Base-by-base conservation (phyloP, 2,113 vertebrate species). In the Elephas maximus region DNA sequence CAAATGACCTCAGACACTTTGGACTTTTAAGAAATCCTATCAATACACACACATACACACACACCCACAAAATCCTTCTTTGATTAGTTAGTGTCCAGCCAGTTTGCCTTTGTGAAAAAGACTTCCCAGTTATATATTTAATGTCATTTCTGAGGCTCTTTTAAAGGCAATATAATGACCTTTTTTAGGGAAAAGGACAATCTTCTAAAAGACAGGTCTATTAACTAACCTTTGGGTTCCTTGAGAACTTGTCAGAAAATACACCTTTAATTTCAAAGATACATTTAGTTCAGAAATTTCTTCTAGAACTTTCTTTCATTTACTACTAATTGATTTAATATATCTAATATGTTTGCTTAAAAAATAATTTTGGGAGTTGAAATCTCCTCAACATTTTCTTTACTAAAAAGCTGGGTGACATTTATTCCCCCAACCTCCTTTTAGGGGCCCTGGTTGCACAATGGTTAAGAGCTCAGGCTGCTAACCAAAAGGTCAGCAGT, bases 251-350 rank as follows among this genome's bases (percentile, higher is more conserved):
- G 28, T 71, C 48, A 11, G 10, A 71, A 45, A 81, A 73, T 33
- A 83, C 17, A 74, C 26, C 8, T 89, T 88, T 89, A 57, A 57
- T 94, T 92, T 69, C 21, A 89, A 92, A 48, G 45, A 88, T 45
- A 92, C 21, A 90, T 77, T 69, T 51, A 76, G 60, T 81, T 90
- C 37, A 94, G 73, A 86, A 76, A 94, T 89, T 94, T 60, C 85
- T 69, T 86, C 86, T 23, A 84, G 37, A 69, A 84, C 8, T 37
- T 74, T 23, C n/a, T 57, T 28, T 7, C 53, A 9, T 48, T 82
- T 91, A 37, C 2, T 18, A 53, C 11, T 86, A 74, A 84, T 37
- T 73, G 83, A 82, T 81, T 79, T 88, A 69, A 76, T 21, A 21
- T 48, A 51, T 44, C 5, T 9, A 80, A 78, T 79, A 65, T 18